Evolutionary conservation across 2,797 vertebrate genomes (phyloP).

Genomic region (Morelia viridis): DNA sequence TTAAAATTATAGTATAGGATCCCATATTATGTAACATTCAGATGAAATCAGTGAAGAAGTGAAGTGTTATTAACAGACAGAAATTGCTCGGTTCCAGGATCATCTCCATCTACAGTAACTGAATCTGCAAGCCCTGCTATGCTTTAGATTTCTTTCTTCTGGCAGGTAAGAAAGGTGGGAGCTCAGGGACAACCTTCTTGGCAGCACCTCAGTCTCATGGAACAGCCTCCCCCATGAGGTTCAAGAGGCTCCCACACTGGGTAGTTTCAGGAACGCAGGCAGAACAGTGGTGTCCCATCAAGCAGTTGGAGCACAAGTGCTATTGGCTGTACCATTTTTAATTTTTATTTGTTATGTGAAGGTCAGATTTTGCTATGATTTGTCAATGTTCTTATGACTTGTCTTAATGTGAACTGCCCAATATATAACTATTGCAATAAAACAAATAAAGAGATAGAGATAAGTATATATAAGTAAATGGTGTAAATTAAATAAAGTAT

Average conservation of each 20-base stretch:
- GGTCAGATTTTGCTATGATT: not conserved
- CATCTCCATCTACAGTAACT: not conserved
- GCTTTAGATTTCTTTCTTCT: not conserved
- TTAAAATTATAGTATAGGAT: not conserved
- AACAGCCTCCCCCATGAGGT: not conserved
- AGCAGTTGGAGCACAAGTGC: not conserved
- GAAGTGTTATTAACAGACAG: not conserved
- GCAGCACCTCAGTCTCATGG: not conserved
- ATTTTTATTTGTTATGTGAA: not conserved
- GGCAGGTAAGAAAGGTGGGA: not conserved
- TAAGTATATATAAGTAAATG: not conserved
- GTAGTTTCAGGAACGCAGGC: not conserved
- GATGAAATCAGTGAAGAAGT: not conserved
- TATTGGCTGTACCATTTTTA: not conserved
- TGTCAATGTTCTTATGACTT: not conserved
- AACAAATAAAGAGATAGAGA: not conserved
- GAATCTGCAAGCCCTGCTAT: not conserved
- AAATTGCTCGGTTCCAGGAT: not conserved
- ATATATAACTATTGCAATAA: not conserved
- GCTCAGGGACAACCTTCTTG: not conserved
- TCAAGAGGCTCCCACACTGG: not conserved
- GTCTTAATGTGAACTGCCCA: not conserved
- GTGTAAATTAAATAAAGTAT: not conserved
- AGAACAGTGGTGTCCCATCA: not conserved
- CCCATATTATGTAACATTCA: not conserved